Base-by-base conservation (phyloP, 2,888 invertebrate species). In the Smittia sp. region DNA sequence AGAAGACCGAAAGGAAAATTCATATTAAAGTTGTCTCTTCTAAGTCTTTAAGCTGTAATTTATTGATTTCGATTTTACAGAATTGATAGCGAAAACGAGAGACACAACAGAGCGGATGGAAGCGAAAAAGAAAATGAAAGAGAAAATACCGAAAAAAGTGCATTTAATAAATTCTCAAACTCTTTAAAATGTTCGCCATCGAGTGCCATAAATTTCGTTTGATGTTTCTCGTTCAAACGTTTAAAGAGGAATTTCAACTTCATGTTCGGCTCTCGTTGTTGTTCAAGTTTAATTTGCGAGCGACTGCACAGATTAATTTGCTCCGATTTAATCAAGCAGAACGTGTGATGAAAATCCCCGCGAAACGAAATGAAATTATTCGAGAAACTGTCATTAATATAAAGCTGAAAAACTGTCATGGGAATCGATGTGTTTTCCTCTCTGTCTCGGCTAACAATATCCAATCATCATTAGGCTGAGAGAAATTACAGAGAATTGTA, bases 11-110 rank as follows among this genome's bases (percentile, higher is more conserved):
- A 54, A 69, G 13, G 25, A 62, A 38, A 62, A 62, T 39, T 72
- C 63, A 25, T 72, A 72, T 72, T 72, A 72, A 72, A 72, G 54
- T 72, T 72, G 58, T 72, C 72, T 72, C 72, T 72, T 54, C 72
- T 72, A 72, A 72, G 58, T 62, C 72, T 72, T 72, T 72, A 72
- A 62, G 72, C 62, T 62, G 72, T 72, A 72, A 72, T 72, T 72
- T 72, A 72, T 72, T 62, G 72, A 72, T 72, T 72, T 72, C 72
- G 72, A 72, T 72, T 72, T 72, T 52, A 62, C 39, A 38, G 62
- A 72, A 72, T 72, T 72, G 58, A 72, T 72, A 72, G 72, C 72
- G 27, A 58, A 72, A 72, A 62, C 52, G 25, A 41, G 25, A 66
- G 22, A 67, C 22, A 69, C 58, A 22, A 18, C 58, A 58, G 7